A percentile compares a stretch with the other conserved stretches of the same genome.
Evolutionary conservation across 37 sponge, comb jelly and placozoan species (phyloP).

Genomic region (Cladorhizidae sp.): DNA sequence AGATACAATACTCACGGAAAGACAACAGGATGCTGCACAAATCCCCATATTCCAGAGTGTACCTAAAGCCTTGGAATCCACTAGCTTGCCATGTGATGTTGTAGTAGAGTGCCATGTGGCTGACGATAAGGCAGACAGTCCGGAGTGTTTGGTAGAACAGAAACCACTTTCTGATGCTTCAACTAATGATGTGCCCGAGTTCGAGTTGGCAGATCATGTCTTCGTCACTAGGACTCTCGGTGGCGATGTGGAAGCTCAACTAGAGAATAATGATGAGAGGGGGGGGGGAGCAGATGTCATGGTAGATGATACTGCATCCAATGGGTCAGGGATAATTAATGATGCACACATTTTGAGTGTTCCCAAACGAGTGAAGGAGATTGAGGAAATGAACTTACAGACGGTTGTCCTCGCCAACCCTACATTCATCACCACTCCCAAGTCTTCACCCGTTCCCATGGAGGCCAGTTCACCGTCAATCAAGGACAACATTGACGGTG

Average conservation of each 20-base stretch:
- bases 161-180: not conserved
- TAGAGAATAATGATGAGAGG: too few species aligned
- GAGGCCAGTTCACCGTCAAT: not conserved
- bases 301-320: not conserved
- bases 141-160: not conserved
- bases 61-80: not conserved
- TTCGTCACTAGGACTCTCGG: too few species aligned
- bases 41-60: not conserved
- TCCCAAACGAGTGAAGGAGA: slow-evolving; percentile 68
- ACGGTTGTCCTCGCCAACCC: not conserved
- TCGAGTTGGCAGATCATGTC: too few species aligned
- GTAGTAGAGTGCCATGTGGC: not conserved
- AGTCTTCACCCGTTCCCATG: not conserved
- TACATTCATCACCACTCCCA: not conserved
- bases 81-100: not conserved
- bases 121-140: not conserved
- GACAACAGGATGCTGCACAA: not conserved
- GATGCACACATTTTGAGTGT: slow-evolving; percentile 68
- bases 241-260: too few species aligned
- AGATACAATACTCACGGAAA: not conserved
- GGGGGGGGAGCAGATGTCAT: too few species aligned
- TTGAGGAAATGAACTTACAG: slow-evolving; percentile 46
- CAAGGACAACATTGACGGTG: not conserved
- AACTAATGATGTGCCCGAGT: not conserved
- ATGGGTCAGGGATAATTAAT: slow-evolving; percentile 22